Conservation (phyloP, 2,797 vertebrate species). For the Perodicticus potto region DNA sequence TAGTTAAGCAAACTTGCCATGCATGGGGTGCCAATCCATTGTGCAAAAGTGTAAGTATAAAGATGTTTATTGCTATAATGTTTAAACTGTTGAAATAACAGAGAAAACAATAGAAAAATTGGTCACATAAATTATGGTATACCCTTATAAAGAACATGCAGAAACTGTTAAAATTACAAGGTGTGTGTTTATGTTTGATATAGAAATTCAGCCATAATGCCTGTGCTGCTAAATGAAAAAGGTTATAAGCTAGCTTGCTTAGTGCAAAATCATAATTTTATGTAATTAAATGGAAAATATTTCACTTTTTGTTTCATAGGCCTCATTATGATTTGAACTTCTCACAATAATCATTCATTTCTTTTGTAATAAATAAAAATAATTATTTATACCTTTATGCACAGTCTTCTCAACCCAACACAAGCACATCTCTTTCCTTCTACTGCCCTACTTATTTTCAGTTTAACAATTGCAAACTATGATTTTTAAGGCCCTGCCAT, state of each 20-base stretch:
- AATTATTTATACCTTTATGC: background rate
- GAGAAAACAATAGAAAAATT: background rate
- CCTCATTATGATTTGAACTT: background rate
- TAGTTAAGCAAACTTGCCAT: no score
- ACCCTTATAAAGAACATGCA: background rate
- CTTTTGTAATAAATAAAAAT: conserved; percentile 7
- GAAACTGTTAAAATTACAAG: background rate
- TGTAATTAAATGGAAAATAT: background rate
- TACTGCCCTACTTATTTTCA: background rate
- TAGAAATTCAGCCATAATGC: background rate
- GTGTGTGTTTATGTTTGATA: background rate
- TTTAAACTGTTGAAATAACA: background rate
- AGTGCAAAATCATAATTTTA: background rate
- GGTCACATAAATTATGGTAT: background rate
- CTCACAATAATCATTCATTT: background rate
- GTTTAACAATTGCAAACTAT: background rate
- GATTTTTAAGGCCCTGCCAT: background rate
- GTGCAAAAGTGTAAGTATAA: background rate
- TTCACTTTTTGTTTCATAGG: background rate
- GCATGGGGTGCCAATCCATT: no score
- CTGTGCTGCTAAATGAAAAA: background rate
- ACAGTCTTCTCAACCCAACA: background rate
- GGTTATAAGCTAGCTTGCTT: background rate
- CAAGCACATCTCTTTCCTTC: background rate
- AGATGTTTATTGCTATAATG: background rate